Percentiles rank a stretch among this genome's conserved stretches.
Evolutionary conservation across 2,888 invertebrate species (phyloP).

Genomic region (Caenorhabditis sp.): DNA sequence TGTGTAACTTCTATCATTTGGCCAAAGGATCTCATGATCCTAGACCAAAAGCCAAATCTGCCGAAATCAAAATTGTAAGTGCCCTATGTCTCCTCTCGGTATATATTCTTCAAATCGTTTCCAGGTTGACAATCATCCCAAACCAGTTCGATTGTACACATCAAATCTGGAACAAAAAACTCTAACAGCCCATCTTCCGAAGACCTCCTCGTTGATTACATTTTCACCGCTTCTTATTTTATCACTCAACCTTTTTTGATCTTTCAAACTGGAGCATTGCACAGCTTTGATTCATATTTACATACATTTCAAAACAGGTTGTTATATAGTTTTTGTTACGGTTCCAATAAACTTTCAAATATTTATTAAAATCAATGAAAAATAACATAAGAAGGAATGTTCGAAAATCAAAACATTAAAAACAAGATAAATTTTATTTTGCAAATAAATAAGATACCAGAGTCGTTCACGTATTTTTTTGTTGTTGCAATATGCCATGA

Average conservation of each 20-base stretch:
- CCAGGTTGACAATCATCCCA: slow-evolving; percentile 22
- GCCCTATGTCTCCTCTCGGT: background rate
- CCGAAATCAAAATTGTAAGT: slow-evolving; percentile 18
- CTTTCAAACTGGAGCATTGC: background rate
- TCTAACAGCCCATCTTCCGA: background rate
- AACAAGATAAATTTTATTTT: background rate
- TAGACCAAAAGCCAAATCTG: slow-evolving; percentile 35
- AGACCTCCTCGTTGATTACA: background rate
- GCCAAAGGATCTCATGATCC: slow-evolving; percentile 51
- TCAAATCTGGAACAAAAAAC: slow-evolving; percentile 17
- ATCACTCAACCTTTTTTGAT: background rate
- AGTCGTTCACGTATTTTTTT: background rate
- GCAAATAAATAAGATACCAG: background rate
- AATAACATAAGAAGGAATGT: background rate
- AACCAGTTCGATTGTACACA: slow-evolving; percentile 38
- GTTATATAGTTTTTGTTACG: background rate
- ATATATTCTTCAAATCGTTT: background rate
- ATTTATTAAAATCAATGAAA: background rate
- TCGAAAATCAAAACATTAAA: background rate
- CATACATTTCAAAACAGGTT: background rate
- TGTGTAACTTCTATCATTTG: slow-evolving; percentile 67
- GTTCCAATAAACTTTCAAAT: background rate
- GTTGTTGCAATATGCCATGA: background rate
- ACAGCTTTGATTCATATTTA: too few relatives aligned
- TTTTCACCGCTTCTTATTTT: background rate